A percentile compares a stretch with the other conserved stretches of the same genome.
These are phyloP conservation scores for Styela clava DNA, from an alignment of 23 tunicate species.

Conservation along the genomic window DNA sequence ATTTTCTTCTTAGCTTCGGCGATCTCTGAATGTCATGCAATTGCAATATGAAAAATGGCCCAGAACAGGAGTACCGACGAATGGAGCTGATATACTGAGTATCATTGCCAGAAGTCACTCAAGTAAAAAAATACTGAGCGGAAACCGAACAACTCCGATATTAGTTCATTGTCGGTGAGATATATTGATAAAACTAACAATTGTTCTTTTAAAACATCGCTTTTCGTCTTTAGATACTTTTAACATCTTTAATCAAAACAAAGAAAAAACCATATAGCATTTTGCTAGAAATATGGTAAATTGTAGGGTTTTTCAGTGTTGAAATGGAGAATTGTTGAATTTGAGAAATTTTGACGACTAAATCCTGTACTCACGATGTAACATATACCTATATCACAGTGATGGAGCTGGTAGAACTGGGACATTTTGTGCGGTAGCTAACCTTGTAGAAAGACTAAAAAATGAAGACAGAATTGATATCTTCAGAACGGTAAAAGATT, in stretches of 20 bases:
- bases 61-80: background rate
- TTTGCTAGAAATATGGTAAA: too few relatives aligned
- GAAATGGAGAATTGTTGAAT: too few relatives aligned
- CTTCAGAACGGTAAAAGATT: constrained; percentile 10
- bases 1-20: too few relatives aligned
- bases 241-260: too few relatives aligned
- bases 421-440: constrained; percentile 5
- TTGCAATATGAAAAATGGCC: constrained; percentile 7
- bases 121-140: background rate
- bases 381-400: background rate
- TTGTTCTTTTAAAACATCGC: too few relatives aligned
- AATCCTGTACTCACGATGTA: too few relatives aligned
- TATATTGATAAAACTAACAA: background rate
- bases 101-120: background rate
- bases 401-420: constrained; percentile 4
- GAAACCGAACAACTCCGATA: background rate
- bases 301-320: too few relatives aligned
- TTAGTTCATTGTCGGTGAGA: background rate
- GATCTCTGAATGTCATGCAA: constrained; percentile 8
- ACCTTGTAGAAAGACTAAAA: constrained; percentile 1
- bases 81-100: background rate
- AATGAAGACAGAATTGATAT: constrained; percentile 16
- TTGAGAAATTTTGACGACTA: too few relatives aligned
- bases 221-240: too few relatives aligned
- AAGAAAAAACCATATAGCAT: too few relatives aligned